Conservation (phyloP, 2,113 vertebrate genomes). For the Agapornis roseicollis region DNA sequence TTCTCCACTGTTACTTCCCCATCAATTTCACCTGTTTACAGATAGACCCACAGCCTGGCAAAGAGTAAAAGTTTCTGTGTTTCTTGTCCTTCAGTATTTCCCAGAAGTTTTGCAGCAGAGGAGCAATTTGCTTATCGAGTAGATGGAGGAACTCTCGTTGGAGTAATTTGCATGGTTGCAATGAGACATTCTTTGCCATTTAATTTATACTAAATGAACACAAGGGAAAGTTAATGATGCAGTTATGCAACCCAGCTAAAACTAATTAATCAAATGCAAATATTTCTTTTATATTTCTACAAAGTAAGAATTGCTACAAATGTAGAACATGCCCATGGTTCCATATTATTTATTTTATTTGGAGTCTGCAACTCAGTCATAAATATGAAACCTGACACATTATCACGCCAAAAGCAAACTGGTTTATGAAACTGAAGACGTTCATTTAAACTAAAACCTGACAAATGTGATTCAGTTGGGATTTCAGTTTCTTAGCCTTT, state of each 20-base stretch:
- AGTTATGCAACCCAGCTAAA: not conserved
- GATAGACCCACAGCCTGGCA: not conserved
- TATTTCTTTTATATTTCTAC: not conserved
- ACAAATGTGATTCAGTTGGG: not conserved
- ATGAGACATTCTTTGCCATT: not conserved
- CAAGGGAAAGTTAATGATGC: not conserved
- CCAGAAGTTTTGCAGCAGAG: not conserved
- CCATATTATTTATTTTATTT: not conserved
- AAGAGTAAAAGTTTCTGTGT: not conserved
- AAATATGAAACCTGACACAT: not conserved
- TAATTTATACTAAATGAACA: not conserved
- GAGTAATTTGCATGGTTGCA: not conserved
- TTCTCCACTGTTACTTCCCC: not conserved
- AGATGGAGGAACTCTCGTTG: not conserved
- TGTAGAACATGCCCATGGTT: rapidly evolving
- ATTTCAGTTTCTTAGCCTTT: not conserved
- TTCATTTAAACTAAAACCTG: not conserved
- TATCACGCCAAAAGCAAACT: not conserved
- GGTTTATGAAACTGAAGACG: not conserved
- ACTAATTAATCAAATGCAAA: not conserved
- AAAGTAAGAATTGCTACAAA: not conserved
- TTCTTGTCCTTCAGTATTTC: not conserved
- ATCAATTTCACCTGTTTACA: not conserved
- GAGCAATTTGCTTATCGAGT: not conserved
- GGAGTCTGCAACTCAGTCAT: not conserved